A percentile compares a stretch with the other conserved stretches of the same genome.
Conservation (phyloP, 2,797 vertebrate genomes). For the Distichodus sexfasciatus region DNA sequence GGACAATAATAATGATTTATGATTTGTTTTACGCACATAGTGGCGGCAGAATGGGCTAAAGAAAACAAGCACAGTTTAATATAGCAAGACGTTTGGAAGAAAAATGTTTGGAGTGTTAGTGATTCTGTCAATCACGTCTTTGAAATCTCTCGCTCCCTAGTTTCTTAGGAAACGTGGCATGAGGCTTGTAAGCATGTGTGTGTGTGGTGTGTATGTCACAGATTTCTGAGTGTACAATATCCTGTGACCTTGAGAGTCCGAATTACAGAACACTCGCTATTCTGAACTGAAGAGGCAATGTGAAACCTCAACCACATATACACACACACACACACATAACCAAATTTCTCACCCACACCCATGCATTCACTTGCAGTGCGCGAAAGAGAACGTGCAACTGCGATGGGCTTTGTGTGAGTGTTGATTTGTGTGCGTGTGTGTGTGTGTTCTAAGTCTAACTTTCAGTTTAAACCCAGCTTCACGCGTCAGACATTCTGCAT, state of each 20-base stretch:
- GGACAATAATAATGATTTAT: not conserved
- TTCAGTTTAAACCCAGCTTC: not conserved
- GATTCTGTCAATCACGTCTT: not conserved
- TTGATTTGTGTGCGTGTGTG: conserved; percentile 1
- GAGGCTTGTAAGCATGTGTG: too few species aligned
- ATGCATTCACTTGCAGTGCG: conserved; percentile 1
- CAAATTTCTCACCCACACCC: not conserved
- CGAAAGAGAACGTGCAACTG: conserved; percentile 48
- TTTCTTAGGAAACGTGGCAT: too few species aligned
- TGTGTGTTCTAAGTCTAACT: not conserved
- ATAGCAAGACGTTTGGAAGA: not conserved
- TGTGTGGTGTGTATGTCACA: too few species aligned
- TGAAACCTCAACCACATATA: too few species aligned
- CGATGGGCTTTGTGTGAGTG: conserved; percentile 43
- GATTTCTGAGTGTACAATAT: too few species aligned
- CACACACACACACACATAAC: too few species aligned
- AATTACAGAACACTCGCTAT: too few species aligned
- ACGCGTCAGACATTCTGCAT: not conserved
- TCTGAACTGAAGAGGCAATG: too few species aligned
- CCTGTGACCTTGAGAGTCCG: too few species aligned
- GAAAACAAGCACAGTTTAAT: not conserved
- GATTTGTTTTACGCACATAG: too few species aligned
- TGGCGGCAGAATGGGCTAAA: too few species aligned
- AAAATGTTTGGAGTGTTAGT: conserved; percentile 13
- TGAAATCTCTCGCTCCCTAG: conserved; percentile 9